Evolutionary conservation across 2,797 vertebrate species (phyloP), one percentile per base, ranked within the genome.

Genomic region (Acipenser ruthenus): DNA sequence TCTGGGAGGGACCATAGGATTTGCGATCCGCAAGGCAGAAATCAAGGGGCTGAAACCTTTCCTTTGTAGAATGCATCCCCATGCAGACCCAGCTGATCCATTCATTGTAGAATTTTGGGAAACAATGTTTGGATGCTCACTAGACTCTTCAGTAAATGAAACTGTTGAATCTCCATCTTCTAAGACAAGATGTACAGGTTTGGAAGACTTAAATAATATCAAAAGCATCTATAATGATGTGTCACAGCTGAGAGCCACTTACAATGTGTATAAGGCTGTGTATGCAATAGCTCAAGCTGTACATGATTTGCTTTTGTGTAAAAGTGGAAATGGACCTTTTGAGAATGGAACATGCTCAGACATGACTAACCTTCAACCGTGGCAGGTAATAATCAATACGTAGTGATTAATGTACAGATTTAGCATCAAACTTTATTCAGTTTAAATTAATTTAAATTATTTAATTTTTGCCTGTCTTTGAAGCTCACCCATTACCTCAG

Each of bases 251-350:
- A 73, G 75, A 71, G 68, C 71, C n/a, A 80, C 69, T 58, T 80
- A 82, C 49, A 83, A 80, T 62, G 78, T 84, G 48, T 82, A 82
- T 63, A 82, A 76, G 68, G 79, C 79, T 63, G 78, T 84, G 12
- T 82, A 79, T 55, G 75, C 73, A 12, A 71, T 80, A 52, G 78
- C 83, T 9, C 64, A 82, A 67, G 77, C 81, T 64, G 70, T 84
- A 52, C 74, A 80, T 7, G 64, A 81, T 65, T 80, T 81, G 73
- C 50, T 77, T 47, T 58, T 13, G 63, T 83, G 80, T 69, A 69
- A 69, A 55, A 70, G 71, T 59, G 75, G 80, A 18, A 71, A 68
- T 56, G 75, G 77, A 52, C 76, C 72, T 2, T 80, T 77, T 63
- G 13, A 68, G 49, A 60, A 74, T 59, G 71, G 73, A 65, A 58